Percentiles rank a stretch among this genome's conserved stretches.
Evolutionary conservation across 2,888 invertebrate genomes (phyloP).

Genomic region (Eristalinus sepulchralis): DNA sequence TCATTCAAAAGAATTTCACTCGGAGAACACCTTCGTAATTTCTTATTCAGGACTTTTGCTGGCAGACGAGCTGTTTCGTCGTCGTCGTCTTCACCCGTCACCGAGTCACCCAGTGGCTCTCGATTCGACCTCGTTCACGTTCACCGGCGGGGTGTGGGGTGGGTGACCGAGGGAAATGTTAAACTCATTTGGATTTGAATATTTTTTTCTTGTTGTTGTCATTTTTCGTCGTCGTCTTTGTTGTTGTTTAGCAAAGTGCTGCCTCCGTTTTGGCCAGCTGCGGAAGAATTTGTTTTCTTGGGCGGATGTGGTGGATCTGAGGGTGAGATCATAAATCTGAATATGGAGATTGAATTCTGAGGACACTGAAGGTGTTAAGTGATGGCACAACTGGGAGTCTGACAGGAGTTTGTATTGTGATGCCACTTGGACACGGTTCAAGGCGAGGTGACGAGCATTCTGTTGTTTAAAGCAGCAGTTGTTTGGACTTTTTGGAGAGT

Average conservation of each 20-base stretch:
- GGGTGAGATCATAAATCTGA: background rate
- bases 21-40: conserved; percentile 45
- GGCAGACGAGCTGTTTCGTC: background rate
- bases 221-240: background rate
- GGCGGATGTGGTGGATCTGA: too few relatives aligned
- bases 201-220: background rate
- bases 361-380: background rate
- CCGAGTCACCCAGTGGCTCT: background rate
- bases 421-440: background rate
- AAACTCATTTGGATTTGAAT: background rate
- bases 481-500: too few relatives aligned
- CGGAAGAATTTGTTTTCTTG: background rate
- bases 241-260: background rate
- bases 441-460: background rate
- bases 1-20: conserved; percentile 35
- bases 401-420: background rate
- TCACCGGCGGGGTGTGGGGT: background rate
- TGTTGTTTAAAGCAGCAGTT: too few relatives aligned
- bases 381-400: background rate
- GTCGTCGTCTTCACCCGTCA: background rate
- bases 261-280: background rate
- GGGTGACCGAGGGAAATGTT: background rate
- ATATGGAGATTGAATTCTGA: background rate
- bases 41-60: conserved; percentile 17
- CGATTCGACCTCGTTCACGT: background rate